Percentiles rank a stretch among this genome's conserved stretches.
phyloP scores from a whole-genome alignment of 2,797 vertebrate genomes.

The Microchirus variegatus region DNA sequence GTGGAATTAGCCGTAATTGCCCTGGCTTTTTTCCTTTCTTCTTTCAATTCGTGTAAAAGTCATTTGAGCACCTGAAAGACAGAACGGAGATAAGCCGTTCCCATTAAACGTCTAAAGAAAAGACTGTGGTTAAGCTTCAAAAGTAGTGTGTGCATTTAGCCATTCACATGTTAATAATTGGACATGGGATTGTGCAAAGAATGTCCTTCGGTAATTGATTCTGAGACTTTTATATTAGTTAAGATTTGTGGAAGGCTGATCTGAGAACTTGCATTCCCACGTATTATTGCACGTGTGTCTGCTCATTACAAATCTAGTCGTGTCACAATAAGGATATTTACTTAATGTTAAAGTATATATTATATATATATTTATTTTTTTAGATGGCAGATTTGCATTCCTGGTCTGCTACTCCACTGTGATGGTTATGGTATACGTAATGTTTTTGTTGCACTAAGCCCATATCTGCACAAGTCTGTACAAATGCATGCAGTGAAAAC shows the following conservation, averaged over 20 bases:
- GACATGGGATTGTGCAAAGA: conserved; percentile 59
- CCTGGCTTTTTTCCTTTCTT: conserved; percentile 68
- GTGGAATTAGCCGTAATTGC: conserved; percentile 81
- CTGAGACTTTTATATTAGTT: conserved; percentile 69
- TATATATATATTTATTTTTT: no score
- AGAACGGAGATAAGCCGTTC: conserved; percentile 74
- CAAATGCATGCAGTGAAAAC: no score
- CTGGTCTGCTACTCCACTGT: no score
- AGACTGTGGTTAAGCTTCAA: conserved; percentile 63
- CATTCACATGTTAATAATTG: conserved; percentile 72
- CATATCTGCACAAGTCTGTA: no score
- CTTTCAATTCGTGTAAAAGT: conserved; percentile 74
- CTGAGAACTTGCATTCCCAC: conserved; percentile 6
- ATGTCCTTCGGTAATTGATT: conserved; percentile 61
- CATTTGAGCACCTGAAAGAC: conserved; percentile 79
- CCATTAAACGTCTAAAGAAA: conserved; percentile 77
- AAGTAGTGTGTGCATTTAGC: conserved; percentile 73
- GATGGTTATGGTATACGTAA: no score
- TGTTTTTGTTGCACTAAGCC: no score
- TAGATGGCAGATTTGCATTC: no score
- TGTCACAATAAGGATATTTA: not conserved
- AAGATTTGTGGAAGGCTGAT: conserved; percentile 20
- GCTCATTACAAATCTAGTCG: conserved; percentile 6
- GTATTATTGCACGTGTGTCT: not conserved
- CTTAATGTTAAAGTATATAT: not conserved